Base-by-base conservation (phyloP, 2,797 vertebrate genomes). In the Erethizon dorsatum region DNA sequence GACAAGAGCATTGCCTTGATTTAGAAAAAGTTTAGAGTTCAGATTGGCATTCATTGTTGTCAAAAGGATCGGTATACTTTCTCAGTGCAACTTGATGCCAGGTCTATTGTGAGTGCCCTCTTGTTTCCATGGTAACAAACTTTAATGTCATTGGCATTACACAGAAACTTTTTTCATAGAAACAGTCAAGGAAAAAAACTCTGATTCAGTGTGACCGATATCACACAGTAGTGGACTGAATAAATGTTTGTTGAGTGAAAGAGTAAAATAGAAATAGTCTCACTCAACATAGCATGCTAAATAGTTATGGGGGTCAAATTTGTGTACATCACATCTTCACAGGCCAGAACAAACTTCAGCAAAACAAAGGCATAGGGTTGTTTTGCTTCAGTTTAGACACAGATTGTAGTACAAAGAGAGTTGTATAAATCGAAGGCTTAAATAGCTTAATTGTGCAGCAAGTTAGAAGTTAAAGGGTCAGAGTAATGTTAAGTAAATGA, bases 401-500 rank as follows among this genome's bases (percentile, higher is more conserved):
- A 79, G 88, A 90, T 89, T 93, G 73, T 22, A 94, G 79, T 77
- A 92, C 89, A 95, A 91, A 96, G 88, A 89, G 69, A 90, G 97
- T 79, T 75, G 88, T 88, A 52, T 96, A 93, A 94, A 95, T 93
- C 0, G 7, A 93, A 95, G 86, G 83, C 82, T 98, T 98, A 96
- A 97, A 97, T 96, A 92, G 95, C 94, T 97, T 97, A 97, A 97
- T 95, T 97, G 97, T 97, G 91, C 83, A 94, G 96, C 95, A 90
- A 94, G 97, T 67, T 89, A 82, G 95, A 97, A 95, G 97, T 94
- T 89, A 97, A 91, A 96, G 97, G 96, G 96, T 98, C 98, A 97
- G 93, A 96, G 95, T 88, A 80, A 95, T 96, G 98, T 97, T 97
- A 97, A 97, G 97, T 97, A 97, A 97, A 98, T 95, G 97, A 97